Evolutionary conservation across 2,113 vertebrate species (phyloP), one percentile per base, ranked within the genome.

Genomic region (Anoura caudifer): DNA sequence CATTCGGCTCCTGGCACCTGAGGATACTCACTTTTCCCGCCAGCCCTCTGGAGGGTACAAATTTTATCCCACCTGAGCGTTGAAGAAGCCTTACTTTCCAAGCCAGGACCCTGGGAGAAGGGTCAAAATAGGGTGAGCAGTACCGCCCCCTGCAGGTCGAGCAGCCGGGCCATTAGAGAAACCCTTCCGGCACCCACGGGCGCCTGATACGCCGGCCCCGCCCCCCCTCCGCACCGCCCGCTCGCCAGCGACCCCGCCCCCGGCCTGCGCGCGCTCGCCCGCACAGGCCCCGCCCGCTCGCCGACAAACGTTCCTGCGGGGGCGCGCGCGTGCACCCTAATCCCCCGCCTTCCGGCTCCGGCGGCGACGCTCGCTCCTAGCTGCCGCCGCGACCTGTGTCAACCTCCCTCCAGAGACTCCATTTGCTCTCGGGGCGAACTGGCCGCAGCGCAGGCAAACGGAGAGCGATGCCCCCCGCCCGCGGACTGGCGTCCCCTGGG

Each of bases 271-370:
- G 96, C 69, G 22, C 96, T 31, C 93, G 54, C 89, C 82, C 65
- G 96, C 84, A 52, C 76, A 73, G 70, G 86, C 94, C 89, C 88
- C 97, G 92, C 97, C 97, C 67, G 70, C 72, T 59, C 52, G 89
- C 76, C 89, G 93, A 8, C 95, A 67, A 88, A 90, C 95, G 95
- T 90, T 92, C 83, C 47, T 83, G 95, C 92, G 96, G 96, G 96
- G 93, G 94, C 96, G 96, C 97, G 97, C 96, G 96, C 97, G 96
- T 81, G 97, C 94, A 80, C 94, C 61, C 94, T 97, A 97, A 97
- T 97, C 94, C 96, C 95, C 92, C 94, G 89, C 97, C 95, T 97
- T 98, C 96, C 97, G 97, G 97, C 97, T 97, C 89, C 94, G 81
- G 95, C 90, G 3, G 86, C 89, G 70, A 54, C 94, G 90, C 81